Conservation (phyloP, 1,140 invertebrate genomes). For the Octopus bimaculoides region DNA sequence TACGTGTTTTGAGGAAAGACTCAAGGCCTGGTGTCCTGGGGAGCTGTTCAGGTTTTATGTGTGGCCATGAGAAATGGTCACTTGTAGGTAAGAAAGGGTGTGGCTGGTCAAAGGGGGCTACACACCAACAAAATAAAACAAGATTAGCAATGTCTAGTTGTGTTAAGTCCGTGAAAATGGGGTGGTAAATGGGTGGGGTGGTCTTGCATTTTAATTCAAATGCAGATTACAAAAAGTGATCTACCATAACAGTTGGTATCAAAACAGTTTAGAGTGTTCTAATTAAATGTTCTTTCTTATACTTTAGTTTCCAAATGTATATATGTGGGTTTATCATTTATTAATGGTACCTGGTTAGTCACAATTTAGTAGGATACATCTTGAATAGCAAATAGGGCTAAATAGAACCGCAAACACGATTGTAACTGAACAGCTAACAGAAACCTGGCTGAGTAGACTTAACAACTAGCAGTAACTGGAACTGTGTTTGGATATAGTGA, state of each 20-base stretch:
- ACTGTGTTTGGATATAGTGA: too few species aligned
- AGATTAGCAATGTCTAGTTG: neutral
- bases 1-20: conserved; percentile 10
- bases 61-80: conserved; percentile 13
- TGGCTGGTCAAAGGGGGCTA: conserved; percentile 13
- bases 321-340: neutral
- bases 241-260: neutral
- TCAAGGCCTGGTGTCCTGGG: conserved; percentile 9
- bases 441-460: too few species aligned
- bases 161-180: neutral
- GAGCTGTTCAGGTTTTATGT: conserved; percentile 8
- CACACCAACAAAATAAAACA: conserved; percentile 14
- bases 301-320: neutral
- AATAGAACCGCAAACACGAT: too few species aligned
- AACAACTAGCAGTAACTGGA: too few species aligned
- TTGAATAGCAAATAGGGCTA: too few species aligned
- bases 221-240: neutral
- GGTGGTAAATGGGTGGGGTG: neutral
- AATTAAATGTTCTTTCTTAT: neutral
- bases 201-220: neutral
- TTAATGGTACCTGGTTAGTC: too few species aligned
- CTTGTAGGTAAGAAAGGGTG: conserved; percentile 12
- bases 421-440: too few species aligned
- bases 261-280: neutral
- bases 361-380: too few species aligned